Evolutionary conservation across 2,888 invertebrate genomes (phyloP), one percentile per base, ranked within the genome.

Genomic region (Leucophora obtusa): DNA sequence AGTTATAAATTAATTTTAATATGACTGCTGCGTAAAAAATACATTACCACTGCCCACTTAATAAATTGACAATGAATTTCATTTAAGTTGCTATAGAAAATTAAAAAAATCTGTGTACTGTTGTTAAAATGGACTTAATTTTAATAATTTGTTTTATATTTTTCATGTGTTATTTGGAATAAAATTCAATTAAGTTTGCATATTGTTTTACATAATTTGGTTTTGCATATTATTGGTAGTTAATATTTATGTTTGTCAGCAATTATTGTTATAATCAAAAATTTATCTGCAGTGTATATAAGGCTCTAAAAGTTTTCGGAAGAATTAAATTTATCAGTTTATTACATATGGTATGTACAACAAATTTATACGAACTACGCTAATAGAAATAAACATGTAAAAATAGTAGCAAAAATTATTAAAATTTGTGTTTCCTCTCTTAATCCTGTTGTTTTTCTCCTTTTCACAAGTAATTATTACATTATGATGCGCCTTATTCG

Each of bases 151-250:
- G 24, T 63, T 63, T 24, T 5, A 17, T 54, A 75, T n/a, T 56
- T 53, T 5, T 21, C 51, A 38, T 54, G 65, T 33, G 43, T 60
- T 60, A 53, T 66, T 51, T 51, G 17, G 51, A 35, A 68, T 69
- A 56, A 62, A 69, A 75, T 75, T 69, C 24, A 50, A 75, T 75
- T 75, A 63, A 24, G 15, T 62, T 68, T 62, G 21, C 53, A 54
- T 56, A 62, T 69, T 56, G 60, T 69, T 69, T 50, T n/a, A 11
- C 50, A 35, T 69, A 69, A 75, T 62, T 75, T 69, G 47, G 54
- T 74, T 68, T 66, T 54, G 21, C 15, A 62, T 75, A 62, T 51
- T 62, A 47, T 63, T 69, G 17, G n/a, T 35, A 21, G n/a, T 62
- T 56, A 69, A 56, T 56, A 0, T 62, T 62, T 10, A 11, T 24